A percentile compares a stretch with the other conserved stretches of the same genome.
Evolutionary conservation across 2,888 invertebrate genomes (phyloP).

Genomic region (Calliopum simillimum): DNA sequence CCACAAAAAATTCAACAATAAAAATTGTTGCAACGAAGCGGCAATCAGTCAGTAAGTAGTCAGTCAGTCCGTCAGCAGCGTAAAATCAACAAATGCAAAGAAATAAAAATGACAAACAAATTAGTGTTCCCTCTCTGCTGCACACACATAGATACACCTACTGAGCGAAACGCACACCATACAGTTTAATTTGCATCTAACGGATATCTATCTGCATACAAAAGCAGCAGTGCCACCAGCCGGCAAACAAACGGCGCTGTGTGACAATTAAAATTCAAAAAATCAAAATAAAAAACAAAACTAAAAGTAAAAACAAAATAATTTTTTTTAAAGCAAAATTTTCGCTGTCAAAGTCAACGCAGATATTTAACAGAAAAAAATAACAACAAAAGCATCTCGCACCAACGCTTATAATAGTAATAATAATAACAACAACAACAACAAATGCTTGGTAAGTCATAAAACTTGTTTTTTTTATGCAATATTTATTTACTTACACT

Average conservation of each 20-base stretch:
- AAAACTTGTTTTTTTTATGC: too few species aligned
- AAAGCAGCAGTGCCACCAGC: too few species aligned
- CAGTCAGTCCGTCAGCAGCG: background rate
- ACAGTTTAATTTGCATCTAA: too few species aligned
- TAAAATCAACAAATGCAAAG: background rate
- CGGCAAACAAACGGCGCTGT: background rate
- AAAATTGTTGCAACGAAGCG: conserved; percentile 10
- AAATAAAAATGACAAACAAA: background rate
- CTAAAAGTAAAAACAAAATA: conserved; percentile 9
- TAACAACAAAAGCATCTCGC: background rate
- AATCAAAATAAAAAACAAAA: too few species aligned
- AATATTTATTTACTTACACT: too few species aligned
- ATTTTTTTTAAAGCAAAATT: conserved; percentile 2
- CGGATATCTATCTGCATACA: too few species aligned
- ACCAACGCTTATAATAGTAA: background rate
- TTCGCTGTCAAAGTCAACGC: conserved; percentile 23
- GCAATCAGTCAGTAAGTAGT: conserved; percentile 5
- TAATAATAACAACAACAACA: conserved; percentile 13
- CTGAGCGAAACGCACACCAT: too few species aligned
- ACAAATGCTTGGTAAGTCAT: background rate
- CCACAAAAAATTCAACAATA: background rate
- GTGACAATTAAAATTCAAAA: conserved; percentile 6
- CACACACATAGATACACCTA: conserved; percentile 5
- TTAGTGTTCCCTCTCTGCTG: background rate
- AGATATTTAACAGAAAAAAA: background rate